A percentile compares a stretch with the other conserved stretches of the same genome.
Evolutionary conservation across 2,113 vertebrate genomes (phyloP).

Genomic region (Aegithalos caudatus): DNA sequence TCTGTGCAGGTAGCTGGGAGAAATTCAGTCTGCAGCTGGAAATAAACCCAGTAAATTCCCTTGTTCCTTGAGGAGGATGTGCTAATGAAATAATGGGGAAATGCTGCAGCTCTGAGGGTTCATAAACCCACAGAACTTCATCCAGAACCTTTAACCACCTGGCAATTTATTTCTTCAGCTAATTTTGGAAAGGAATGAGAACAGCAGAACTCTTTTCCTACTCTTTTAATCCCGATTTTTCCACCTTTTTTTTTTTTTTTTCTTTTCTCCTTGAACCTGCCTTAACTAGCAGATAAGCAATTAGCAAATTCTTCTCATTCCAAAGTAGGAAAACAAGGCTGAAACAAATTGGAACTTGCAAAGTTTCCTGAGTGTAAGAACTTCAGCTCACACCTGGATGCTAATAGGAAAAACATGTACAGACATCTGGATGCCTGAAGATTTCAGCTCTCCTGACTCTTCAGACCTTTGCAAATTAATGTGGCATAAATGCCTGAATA

Average conservation of each 20-base stretch:
- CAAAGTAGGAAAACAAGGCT: slow-evolving; percentile 35
- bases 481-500: background rate
- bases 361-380: slow-evolving; percentile 27
- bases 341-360: slow-evolving; percentile 61
- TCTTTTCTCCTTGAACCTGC: slow-evolving; percentile 15
- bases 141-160: background rate
- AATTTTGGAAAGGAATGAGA: background rate
- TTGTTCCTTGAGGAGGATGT: background rate
- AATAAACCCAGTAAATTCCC: background rate
- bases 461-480: background rate
- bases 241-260: background rate
- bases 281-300: slow-evolving; percentile 48
- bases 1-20: background rate
- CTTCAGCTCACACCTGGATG: slow-evolving; percentile 35
- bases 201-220: background rate
- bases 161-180: background rate
- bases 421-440: background rate
- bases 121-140: background rate
- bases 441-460: background rate
- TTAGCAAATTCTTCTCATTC: slow-evolving; percentile 56
- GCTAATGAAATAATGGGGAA: background rate
- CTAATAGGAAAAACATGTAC: slow-evolving; percentile 41
- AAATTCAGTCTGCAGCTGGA: background rate
- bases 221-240: slow-evolving; percentile 6
- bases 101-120: background rate